A percentile compares a stretch with the other conserved stretches of the same genome.
phyloP scores from a whole-genome alignment of 2,888 invertebrate species.

The Drosophila lutescens region DNA sequence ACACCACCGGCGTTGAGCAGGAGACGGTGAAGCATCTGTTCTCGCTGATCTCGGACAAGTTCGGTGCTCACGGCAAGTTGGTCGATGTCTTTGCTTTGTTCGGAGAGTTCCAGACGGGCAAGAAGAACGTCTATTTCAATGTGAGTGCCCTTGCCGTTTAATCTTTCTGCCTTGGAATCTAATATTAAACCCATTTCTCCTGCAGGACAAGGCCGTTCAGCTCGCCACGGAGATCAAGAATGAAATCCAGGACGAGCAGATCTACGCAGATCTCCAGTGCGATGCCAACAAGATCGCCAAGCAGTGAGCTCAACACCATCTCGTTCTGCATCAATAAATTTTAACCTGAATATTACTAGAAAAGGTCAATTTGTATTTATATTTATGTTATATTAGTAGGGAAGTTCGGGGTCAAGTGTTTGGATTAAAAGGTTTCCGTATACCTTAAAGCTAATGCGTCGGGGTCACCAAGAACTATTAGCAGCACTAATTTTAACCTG shows the following conservation, averaged over 20 bases:
- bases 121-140: constrained; percentile 81
- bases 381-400: background rate
- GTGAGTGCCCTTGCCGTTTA: constrained; percentile 64
- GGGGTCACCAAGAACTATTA: background rate
- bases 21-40: constrained; percentile 83
- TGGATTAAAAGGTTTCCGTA: no score
- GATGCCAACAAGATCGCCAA: constrained; percentile 70
- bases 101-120: constrained; percentile 76
- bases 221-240: constrained; percentile 77
- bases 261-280: constrained; percentile 78
- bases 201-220: constrained; percentile 79
- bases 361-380: background rate
- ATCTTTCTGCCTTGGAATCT: background rate
- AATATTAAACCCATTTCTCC: background rate
- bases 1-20: constrained; percentile 77
- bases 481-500: background rate
- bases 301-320: constrained; percentile 42
- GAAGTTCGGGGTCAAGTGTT: background rate
- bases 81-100: constrained; percentile 83
- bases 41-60: constrained; percentile 79
- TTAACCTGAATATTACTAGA: constrained; percentile 3
- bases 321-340: constrained; percentile 16
- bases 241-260: constrained; percentile 73
- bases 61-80: constrained; percentile 78
- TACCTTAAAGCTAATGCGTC: background rate